phyloP scores from a whole-genome alignment of 2,888 invertebrate genomes.

The Pristionchus arcanus region DNA sequence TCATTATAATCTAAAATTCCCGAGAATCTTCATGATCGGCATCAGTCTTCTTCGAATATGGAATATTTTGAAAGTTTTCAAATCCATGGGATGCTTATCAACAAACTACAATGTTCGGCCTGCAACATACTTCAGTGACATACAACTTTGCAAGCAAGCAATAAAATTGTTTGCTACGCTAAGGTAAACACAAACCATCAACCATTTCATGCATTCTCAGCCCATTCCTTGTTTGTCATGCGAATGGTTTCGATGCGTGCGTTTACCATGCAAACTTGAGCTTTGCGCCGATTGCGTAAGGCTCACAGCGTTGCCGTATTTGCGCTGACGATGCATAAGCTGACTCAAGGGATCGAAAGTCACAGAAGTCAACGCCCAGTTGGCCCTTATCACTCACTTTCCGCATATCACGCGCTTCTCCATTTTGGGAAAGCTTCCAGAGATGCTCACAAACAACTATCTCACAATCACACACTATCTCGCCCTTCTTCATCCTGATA shows the following conservation, averaged over 20 bases:
- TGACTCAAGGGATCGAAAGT: not conserved
- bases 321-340: conserved; percentile 8
- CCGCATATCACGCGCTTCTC: not conserved
- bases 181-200: not conserved
- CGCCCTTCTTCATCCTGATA: not conserved
- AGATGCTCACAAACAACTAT: not conserved
- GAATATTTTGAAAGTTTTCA: no score
- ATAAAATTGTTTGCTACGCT: not conserved
- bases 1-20: not conserved
- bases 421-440: conserved; percentile 4
- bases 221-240: not conserved
- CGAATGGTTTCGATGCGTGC: not conserved
- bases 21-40: no score
- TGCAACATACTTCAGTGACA: no score
- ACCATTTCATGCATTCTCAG: not conserved
- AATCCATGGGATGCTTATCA: no score
- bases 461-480: not conserved
- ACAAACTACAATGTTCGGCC: no score
- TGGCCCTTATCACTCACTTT: not conserved
- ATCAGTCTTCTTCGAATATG: no score
- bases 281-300: not conserved
- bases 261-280: not conserved
- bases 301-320: not conserved
- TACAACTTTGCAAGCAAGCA: not conserved
- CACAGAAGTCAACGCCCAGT: conserved; percentile 1